These are phyloP conservation scores for Melitaea cinxia DNA, from an alignment of 1,140 invertebrate species.

Conservation along the genomic window DNA sequence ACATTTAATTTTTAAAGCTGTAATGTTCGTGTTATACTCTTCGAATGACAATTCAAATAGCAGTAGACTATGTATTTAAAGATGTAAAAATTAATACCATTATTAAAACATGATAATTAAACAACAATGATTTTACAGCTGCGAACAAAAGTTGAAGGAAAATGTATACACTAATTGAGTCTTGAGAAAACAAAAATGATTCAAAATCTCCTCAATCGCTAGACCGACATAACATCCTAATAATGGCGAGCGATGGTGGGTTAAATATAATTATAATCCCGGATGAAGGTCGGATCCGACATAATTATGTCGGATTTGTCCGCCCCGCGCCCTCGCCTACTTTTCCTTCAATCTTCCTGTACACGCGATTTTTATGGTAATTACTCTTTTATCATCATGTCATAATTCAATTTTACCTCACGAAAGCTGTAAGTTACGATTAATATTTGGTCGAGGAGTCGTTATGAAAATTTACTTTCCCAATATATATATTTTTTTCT, in stretches of 20 bases:
- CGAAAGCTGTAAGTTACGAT: conserved; percentile 20
- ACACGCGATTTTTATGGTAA: conserved; percentile 63
- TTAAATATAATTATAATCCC: conserved; percentile 53
- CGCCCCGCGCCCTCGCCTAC: conserved; percentile 22
- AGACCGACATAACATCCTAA: conserved; percentile 15
- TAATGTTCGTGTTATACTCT: no score
- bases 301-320: conserved; percentile 44
- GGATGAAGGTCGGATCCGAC: conserved; percentile 49
- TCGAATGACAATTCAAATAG: no score
- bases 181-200: no score
- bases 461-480: background rate
- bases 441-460: conserved; percentile 2
- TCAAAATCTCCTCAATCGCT: conserved; percentile 10
- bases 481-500: background rate
- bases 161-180: no score
- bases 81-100: no score
- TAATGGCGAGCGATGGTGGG: conserved; percentile 16
- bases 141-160: no score
- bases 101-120: no score
- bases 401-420: conserved; percentile 55
- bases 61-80: no score
- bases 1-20: no score
- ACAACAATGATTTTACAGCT: no score
- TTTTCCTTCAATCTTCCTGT: conserved; percentile 36
- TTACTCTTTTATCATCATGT: conserved; percentile 56